Evolutionary conservation across 2,797 vertebrate genomes (phyloP).

Genomic region (Rhinichthys osculus): DNA sequence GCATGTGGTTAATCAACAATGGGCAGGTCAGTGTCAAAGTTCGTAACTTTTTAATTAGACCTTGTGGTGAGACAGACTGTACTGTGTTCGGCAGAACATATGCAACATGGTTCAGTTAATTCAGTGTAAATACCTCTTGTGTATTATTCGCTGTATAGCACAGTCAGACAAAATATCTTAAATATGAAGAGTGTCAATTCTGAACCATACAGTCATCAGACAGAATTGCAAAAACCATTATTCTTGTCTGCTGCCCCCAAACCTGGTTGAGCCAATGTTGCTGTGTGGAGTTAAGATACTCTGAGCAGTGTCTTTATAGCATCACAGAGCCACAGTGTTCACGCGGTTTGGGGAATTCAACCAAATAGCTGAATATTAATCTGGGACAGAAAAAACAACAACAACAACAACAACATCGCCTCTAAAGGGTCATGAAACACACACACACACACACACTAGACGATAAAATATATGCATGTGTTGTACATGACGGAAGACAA

Average conservation of each 20-base stretch:
- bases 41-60: background rate
- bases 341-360: background rate
- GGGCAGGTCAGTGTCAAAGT: background rate
- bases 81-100: background rate
- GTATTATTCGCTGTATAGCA: background rate
- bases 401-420: background rate
- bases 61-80: background rate
- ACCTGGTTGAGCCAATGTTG: background rate
- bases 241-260: background rate
- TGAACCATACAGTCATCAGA: background rate
- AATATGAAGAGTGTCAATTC: background rate
- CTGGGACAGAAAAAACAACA: background rate
- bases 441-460: too few relatives aligned
- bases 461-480: background rate
- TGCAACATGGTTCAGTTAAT: background rate
- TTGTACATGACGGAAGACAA: background rate
- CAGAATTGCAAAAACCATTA: background rate
- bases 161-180: background rate
- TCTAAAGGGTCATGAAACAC: background rate
- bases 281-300: background rate
- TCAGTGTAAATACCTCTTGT: background rate
- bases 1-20: constrained; percentile 5
- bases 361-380: background rate
- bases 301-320: background rate
- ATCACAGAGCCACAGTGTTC: background rate